phyloP scores from a whole-genome alignment of 2,888 invertebrate species.

The Diarsia mendica region DNA sequence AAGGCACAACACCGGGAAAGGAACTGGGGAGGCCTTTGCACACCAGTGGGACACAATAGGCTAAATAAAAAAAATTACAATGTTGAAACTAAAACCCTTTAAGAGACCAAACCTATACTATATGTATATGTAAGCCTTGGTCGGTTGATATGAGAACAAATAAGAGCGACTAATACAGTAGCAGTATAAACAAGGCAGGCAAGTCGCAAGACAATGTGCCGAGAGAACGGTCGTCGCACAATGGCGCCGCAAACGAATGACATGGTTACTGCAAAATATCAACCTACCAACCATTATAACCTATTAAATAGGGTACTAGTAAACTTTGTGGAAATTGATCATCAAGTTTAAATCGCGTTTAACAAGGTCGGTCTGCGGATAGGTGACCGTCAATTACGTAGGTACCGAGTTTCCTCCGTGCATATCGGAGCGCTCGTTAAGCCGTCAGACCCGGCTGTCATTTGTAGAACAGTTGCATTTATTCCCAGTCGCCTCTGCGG shows the following conservation, averaged over 20 bases:
- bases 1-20: no score
- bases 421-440: neutral
- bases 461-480: neutral
- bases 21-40: no score
- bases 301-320: neutral
- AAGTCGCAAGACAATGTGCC: conserved; percentile 51
- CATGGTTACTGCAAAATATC: conserved; percentile 29
- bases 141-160: conserved; percentile 42
- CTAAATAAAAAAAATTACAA: neutral
- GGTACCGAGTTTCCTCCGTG: no score
- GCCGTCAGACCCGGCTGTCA: neutral
- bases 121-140: neutral
- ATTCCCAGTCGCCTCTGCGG: no score
- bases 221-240: conserved; percentile 35
- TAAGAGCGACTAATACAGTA: conserved; percentile 31
- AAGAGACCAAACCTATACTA: neutral
- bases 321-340: neutral
- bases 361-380: neutral
- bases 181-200: conserved; percentile 27
- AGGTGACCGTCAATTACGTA: neutral
- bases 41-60: no score
- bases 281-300: neutral
- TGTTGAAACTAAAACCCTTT: neutral
- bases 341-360: neutral
- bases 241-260: neutral